Base-by-base conservation (phyloP, 2,888 invertebrate species). In the Zele albiditarsus region DNA sequence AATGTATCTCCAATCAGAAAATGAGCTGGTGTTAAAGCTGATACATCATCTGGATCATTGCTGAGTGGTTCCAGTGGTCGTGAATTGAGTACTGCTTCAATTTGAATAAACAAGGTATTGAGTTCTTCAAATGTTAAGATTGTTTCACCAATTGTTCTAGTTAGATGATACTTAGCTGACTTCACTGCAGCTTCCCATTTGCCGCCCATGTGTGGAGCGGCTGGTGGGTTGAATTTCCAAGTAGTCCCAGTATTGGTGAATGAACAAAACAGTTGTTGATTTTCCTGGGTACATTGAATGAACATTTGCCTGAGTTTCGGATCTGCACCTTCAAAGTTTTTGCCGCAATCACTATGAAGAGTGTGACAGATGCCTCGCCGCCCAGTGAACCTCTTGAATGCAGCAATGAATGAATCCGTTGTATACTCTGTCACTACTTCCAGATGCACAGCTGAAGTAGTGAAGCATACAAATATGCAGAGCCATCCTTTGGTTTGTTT, bases 401-500 rank as follows among this genome's bases (percentile, higher is more conserved):
- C 71, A 6, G 71, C 68, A 49, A 78, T 25, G 28, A 78, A 78
- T n/a, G 62, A 68, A 25, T 77, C 74, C 2, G 73, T 42, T 23
- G 71, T 31, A 57, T 75, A 74, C 12, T 78, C 76, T 6, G 71
- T 72, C 14, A 73, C 76, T 5, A 46, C 71, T 23, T 77, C 75
- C 0, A 77, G 42, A 33, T 83, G 83, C 1, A 82, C 62, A 0
- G 83, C 83, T 27, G 78, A 81, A 3, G 80, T 79, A 0, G 78
- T 33, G 28, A 82, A 58, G 65, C 83, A 83, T 3, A 84, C 76
- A 46, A 83, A 82, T 14, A 82, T 31, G 2, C 76, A 63, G 1
- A 82, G 57, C 67, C 80, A 82, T 0, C 72, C 76, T 58, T 84
- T 82, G 2, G 72, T 25, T 0, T 46, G 33, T 38, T 70, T 71